A percentile compares a stretch with the other conserved stretches of the same genome.
phyloP scores from a whole-genome alignment of 2,888 invertebrate genomes.

The Julus scandinavius region DNA sequence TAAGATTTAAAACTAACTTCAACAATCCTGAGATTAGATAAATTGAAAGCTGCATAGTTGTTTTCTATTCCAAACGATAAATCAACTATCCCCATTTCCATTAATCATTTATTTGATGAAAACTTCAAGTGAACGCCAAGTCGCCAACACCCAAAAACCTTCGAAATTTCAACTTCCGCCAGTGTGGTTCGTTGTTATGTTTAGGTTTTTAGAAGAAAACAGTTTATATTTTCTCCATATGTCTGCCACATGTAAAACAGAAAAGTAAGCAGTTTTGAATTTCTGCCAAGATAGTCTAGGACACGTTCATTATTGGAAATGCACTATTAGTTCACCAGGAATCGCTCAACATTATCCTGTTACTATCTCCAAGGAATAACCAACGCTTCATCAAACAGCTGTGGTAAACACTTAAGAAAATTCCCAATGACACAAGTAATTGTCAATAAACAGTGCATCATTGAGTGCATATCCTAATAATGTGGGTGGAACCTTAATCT shows the following conservation, averaged over 20 bases:
- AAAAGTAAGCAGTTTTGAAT: background rate
- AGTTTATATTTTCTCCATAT: background rate
- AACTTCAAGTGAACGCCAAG: background rate
- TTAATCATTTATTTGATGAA: background rate
- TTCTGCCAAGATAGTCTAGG: background rate
- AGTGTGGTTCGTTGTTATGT: background rate
- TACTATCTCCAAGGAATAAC: background rate
- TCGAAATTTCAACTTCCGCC: background rate
- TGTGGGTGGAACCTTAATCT: background rate
- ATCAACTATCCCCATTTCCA: too few relatives aligned
- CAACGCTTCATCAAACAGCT: background rate
- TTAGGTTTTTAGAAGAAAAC: background rate
- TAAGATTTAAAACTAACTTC: too few relatives aligned
- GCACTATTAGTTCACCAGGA: background rate
- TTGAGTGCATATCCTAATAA: background rate
- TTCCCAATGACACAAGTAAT: background rate
- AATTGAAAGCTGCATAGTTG: too few relatives aligned
- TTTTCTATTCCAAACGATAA: too few relatives aligned
- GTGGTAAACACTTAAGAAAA: background rate
- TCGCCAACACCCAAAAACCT: background rate
- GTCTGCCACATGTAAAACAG: constrained; percentile 12
- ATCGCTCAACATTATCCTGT: constrained; percentile 3
- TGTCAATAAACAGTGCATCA: background rate
- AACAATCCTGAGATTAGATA: too few relatives aligned
- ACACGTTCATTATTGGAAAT: background rate